Evolutionary conservation across 2,888 invertebrate species (phyloP).

Genomic region (Clepsis dumicolana): DNA sequence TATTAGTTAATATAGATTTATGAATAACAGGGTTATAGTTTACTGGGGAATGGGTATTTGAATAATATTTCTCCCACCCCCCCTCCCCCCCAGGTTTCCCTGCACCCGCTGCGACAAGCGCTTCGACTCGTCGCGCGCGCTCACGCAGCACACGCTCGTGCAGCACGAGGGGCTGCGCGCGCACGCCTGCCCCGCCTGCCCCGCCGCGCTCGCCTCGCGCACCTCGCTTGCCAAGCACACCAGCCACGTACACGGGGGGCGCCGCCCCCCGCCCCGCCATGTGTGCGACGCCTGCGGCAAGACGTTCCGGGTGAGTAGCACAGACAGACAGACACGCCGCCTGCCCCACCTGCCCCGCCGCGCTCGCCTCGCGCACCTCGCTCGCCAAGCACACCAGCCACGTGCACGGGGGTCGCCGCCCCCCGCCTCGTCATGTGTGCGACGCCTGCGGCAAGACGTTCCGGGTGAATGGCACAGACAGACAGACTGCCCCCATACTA

Average conservation of each 20-base stretch:
- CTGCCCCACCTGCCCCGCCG: slow-evolving; percentile 74
- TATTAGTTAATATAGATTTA: too few species aligned
- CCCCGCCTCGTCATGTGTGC: slow-evolving; percentile 58
- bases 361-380: slow-evolving; percentile 65
- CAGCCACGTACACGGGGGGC: slow-evolving; percentile 61
- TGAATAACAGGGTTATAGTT: too few species aligned
- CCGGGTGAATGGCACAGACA: slow-evolving; percentile 7
- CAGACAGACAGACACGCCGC: slow-evolving; percentile 41
- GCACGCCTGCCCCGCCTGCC: slow-evolving; percentile 72
- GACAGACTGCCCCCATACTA: neutral
- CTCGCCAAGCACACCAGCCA: slow-evolving; percentile 65
- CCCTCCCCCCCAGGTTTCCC: slow-evolving; percentile 53
- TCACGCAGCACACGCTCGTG: slow-evolving; percentile 60
- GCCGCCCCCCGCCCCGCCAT: slow-evolving; percentile 60
- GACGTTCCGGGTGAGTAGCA: slow-evolving; percentile 25
- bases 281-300: slow-evolving; percentile 44
- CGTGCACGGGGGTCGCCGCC: slow-evolving; percentile 61
- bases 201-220: slow-evolving; percentile 69
- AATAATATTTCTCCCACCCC: too few species aligned
- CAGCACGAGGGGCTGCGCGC: slow-evolving; percentile 75
- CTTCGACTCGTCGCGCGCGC: slow-evolving; percentile 54
- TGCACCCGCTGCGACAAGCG: slow-evolving; percentile 68
- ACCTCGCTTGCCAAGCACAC: slow-evolving; percentile 68
- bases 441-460: slow-evolving; percentile 41
- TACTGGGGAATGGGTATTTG: too few species aligned